Evolutionary conservation across 92 coral and sea anemone species (phyloP), one percentile per base, ranked within the genome.

Genomic region (Parazoanthus swiftii): DNA sequence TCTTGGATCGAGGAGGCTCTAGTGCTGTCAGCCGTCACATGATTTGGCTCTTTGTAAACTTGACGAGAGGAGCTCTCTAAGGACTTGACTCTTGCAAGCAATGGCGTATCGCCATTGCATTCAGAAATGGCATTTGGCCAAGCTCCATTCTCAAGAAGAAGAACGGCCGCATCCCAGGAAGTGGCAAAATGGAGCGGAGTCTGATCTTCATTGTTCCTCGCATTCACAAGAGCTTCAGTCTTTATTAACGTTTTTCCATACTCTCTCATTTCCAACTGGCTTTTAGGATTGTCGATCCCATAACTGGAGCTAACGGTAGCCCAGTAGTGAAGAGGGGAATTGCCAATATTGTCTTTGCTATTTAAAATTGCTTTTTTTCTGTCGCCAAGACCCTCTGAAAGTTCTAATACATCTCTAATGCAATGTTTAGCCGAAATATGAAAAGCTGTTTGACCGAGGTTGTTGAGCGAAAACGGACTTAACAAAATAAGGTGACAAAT

Each of bases 191-290:
- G 77, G 3, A 74, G 77, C 4, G 77, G 77, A 3, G 77, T 74
- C 43, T 74, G 77, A 16, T 74, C 77, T 74, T 74, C 13, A 33
- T 74, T 33, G 38, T 74, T 74, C 37, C 77, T 74, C 21, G 77
- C 77, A 74, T 74, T 74, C 20, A 74, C 77, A 6, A 14, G 39
- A 9, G 77, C 77, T 74, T 46, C 77, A 5, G 11, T 74, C 6
- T 74, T 5, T 6, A 74, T 74, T 13, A 74, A 36, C 20, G 15
- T 7, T 33, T 36, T 18, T 35, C 77, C 77, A 36, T 25, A 74
- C 39, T 46, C 11, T 46, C 9, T 46, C 9, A 46, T 46, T 0
- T 3, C 51, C 11, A 9, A 46, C 51, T 46, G 51, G 51, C 16
- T 10, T 20, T 66, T 66, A 25, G 25, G 1, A 5, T 8, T 1